Percentiles rank a stretch among this genome's conserved stretches.
Conservation (phyloP, 1,140 invertebrate species). For the Bombus superbus region DNA sequence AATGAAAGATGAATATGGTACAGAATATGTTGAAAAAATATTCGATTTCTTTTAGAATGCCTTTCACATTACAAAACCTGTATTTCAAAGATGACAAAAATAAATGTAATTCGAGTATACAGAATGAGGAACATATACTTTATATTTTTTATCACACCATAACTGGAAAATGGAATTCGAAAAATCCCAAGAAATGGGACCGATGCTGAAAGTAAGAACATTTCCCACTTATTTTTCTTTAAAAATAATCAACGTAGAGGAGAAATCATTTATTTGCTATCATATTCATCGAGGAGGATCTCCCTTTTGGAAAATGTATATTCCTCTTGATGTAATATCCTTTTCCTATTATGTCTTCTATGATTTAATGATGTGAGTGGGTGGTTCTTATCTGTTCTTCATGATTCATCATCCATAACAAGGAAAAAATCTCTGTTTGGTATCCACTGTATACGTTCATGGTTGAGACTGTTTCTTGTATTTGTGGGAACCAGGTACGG, state of each 20-base stretch:
- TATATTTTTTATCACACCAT: not conserved
- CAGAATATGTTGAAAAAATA: constrained; percentile 17
- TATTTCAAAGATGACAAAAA: constrained; percentile 33
- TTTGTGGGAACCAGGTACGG: constrained; percentile 80
- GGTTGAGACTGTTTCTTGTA: constrained; percentile 33
- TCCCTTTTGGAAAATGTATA: constrained; percentile 6
- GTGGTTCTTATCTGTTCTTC: constrained; percentile 9
- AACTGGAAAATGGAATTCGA: constrained; percentile 1
- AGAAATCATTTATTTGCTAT: not conserved
- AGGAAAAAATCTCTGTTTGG: constrained; percentile 36
- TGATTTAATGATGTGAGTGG: not conserved
- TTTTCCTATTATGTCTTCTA: constrained; percentile 40
- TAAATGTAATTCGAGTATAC: constrained; percentile 14
- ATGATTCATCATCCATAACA: not conserved
- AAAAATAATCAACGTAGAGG: not conserved
- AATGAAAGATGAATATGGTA: not conserved
- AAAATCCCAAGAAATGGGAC: not conserved
- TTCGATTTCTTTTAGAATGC: not conserved
- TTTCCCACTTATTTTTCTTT: not conserved
- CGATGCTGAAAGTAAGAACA: constrained; percentile 7
- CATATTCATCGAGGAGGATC: not conserved
- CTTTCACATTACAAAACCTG: constrained; percentile 1
- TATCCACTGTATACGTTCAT: constrained; percentile 30
- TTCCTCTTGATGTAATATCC: constrained; percentile 38
- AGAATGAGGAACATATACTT: not conserved